Base-by-base conservation (phyloP, 2,888 invertebrate species). In the Hyles lineata region DNA sequence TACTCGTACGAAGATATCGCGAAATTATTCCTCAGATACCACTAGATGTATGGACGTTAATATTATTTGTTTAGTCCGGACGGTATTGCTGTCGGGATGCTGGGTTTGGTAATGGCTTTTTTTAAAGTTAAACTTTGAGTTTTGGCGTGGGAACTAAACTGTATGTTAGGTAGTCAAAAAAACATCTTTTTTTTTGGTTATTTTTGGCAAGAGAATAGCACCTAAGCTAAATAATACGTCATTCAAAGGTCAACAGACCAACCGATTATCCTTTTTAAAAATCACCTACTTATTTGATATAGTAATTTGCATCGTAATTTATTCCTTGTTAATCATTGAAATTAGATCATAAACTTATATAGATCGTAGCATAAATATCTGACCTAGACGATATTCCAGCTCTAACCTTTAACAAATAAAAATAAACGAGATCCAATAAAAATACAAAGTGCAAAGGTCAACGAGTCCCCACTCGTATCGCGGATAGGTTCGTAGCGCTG, bases 1-100 rank as follows among this genome's bases (percentile, higher is more conserved):
- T 89, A 85, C 86, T 87, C 85, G 89, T 87, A 90, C 90, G 90
- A 89, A 92, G 92, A 94, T 94, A 93, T 94, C 92, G 93, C 92
- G 89, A 92, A 93, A 92, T 93, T 93, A 94, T 93, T 94, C 93
- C 93, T 93, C 93, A 93, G 93, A 93, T 90, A 73, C 70, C 61
- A 70, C 60, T 62, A 73, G 70, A 73, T 70, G 70, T 73, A 73
- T 70, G 61, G 70, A 62, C 15, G 29, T 73, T 73, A 62, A 70
- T 70, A 70, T 73, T 70, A 61, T 70, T 70, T 63, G 72, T 67
- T 61, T 35, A 55, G 73, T 73, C 67, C 23, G 25, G 32, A 55
- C 69, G 8, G 35, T 23, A 17, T 43, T 25, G 52, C 35, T 62
- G 55, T 70, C 21, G 59, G 70, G 70, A 69, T 70, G 61, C 43